Base-by-base conservation (phyloP, 2,888 invertebrate genomes). In the Lochmaea crataegi region DNA sequence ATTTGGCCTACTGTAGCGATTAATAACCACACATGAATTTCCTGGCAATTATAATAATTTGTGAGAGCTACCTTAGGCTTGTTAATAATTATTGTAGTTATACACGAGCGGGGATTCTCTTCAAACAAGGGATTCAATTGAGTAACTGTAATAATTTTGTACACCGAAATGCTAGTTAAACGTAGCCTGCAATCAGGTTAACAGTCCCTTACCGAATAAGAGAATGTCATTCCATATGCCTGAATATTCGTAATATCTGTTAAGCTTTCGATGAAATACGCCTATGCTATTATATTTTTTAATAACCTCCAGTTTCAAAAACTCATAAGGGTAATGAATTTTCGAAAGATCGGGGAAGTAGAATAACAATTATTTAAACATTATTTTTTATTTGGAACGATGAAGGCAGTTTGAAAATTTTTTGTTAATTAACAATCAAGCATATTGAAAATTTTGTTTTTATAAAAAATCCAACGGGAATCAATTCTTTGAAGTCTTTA, bases 141-240 rank as follows among this genome's bases (percentile, higher is more conserved):
- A n/a, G n/a, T 68, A 68, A 48, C 60, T 51, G 51, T 68, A 68
- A 60, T 68, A 61, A 68, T 22, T 61, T 68, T 68, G 68, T 61
- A 61, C 68, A 57, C 53, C 48, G 56, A 68, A 60, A 61, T 68
- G 68, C 60, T 51, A 61, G 68, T 58, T 68, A 61, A 68, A 48
- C 51, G 61, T 60, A 38, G 60, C n/a, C 61, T 68, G 61, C 48
- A 68, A 68, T 68, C 58, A 58, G 42, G 68, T 68, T 58, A 68
- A 68, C 68, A 68, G 32, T 61, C 51, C 51, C 68, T 68, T 61
- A 61, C 61, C 26, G 61, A 48, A 68, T 60, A 60, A 68, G 48
- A 51, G 60, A 61, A 61, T 68, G 68, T 61, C 68, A 61, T 38
- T 51, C n/a, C 22, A 45, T 48, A 68, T 68, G 60, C 61, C 51